Percentiles rank a stretch among this genome's conserved stretches.
Evolutionary conservation across 2,797 vertebrate species (phyloP).

Genomic region (Epinephelus malabaricus): DNA sequence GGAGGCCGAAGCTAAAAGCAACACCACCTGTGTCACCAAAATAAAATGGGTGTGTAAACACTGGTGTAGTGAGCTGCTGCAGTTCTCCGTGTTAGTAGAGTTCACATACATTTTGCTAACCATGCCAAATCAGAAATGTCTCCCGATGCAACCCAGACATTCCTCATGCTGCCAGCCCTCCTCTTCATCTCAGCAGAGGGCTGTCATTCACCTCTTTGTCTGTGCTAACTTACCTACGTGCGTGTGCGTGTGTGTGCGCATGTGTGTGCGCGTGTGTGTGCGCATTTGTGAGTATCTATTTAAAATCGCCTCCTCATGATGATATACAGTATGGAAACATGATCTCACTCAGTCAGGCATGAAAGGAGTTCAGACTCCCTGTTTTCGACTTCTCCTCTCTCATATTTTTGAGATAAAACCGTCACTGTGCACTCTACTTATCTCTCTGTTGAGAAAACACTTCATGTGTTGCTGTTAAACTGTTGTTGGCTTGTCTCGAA

Average conservation of each 20-base stretch:
- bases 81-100: not conserved
- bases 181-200: constrained; percentile 62
- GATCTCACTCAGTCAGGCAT: constrained; percentile 54
- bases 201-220: constrained; percentile 61
- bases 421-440: constrained; percentile 37
- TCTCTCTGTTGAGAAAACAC: constrained; percentile 52
- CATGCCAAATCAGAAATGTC: constrained; percentile 76
- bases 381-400: constrained; percentile 34
- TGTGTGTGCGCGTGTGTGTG: not conserved
- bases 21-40: constrained; percentile 24
- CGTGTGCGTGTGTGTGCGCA: not conserved
- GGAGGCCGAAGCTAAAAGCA: constrained; percentile 26
- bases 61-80: not conserved
- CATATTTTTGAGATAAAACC: constrained; percentile 61
- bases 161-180: constrained; percentile 55
- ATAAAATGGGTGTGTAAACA: constrained; percentile 16
- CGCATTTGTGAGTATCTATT: not conserved
- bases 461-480: constrained; percentile 27
- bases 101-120: constrained; percentile 47
- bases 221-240: constrained; percentile 8
- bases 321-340: constrained; percentile 32
- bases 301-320: constrained; percentile 19
- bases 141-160: constrained; percentile 66
- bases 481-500: constrained; percentile 36
- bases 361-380: constrained; percentile 63